Evolutionary conservation across 2,888 invertebrate species (phyloP).

Genomic region (Eristalis pertinax): DNA sequence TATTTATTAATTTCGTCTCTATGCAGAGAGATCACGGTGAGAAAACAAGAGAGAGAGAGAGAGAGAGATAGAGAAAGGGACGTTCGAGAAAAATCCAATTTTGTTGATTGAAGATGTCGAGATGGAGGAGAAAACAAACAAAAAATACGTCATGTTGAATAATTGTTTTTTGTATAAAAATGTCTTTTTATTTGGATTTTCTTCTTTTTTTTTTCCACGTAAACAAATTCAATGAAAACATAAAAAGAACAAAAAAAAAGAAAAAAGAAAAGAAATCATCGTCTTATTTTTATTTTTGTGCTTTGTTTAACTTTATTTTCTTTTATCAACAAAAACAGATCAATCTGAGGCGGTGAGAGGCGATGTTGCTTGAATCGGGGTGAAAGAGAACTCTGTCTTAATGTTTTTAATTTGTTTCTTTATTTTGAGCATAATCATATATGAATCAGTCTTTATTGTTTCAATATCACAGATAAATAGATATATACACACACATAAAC

Average conservation of each 20-base stretch:
- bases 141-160: constrained; percentile 59
- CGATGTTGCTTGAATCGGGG: not conserved
- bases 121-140: constrained; percentile 25
- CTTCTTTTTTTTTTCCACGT: constrained; percentile 46
- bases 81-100: constrained; percentile 35
- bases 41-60: not conserved
- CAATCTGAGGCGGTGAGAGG: not conserved
- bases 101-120: constrained; percentile 36
- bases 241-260: constrained; percentile 55
- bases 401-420: constrained; percentile 31
- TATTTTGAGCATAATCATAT: constrained; percentile 47
- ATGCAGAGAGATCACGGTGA: not conserved
- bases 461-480: constrained; percentile 58
- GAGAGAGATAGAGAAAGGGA: not conserved
- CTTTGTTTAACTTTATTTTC: constrained; percentile 43
- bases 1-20: constrained; percentile 5
- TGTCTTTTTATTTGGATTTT: constrained; percentile 54
- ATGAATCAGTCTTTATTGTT: constrained; percentile 65
- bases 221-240: constrained; percentile 62
- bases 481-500: constrained; percentile 22
- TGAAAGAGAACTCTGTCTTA: constrained; percentile 30
- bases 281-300: not conserved
- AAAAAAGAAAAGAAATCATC: constrained; percentile 34
- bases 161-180: constrained; percentile 38
- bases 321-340: constrained; percentile 7